A percentile compares a stretch with the other conserved stretches of the same genome.
phyloP scores from a whole-genome alignment of 2,797 vertebrate genomes.

The Poecilia gillii region DNA sequence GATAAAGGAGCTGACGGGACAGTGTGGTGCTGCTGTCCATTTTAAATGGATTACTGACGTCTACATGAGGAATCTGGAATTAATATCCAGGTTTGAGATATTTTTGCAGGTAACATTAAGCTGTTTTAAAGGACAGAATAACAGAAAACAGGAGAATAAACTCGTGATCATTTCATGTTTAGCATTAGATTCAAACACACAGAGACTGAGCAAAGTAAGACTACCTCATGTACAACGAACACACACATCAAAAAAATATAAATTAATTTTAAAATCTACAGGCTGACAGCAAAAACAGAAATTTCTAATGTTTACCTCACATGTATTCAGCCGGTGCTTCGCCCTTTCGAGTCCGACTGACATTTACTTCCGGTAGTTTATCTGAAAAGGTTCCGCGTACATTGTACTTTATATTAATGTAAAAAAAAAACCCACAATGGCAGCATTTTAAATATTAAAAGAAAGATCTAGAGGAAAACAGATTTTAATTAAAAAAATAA shows the following conservation, averaged over 20 bases:
- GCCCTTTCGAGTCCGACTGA: conserved; percentile 26
- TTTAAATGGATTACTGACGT: too few relatives aligned
- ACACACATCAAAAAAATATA: too few relatives aligned
- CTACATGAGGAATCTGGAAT: not conserved
- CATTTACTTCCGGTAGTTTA: not conserved
- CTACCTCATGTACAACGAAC: not conserved
- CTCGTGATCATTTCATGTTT: not conserved
- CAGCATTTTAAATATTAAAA: too few relatives aligned
- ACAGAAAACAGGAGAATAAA: not conserved
- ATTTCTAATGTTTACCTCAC: conserved; percentile 64
- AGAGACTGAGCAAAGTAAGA: not conserved
- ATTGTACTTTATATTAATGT: not conserved
- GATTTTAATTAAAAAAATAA: too few relatives aligned
- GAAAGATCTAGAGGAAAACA: too few relatives aligned
- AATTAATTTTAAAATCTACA: fast-evolving
- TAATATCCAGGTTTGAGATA: not conserved
- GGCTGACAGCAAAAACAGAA: conserved; percentile 1
- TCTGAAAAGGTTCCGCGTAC: not conserved
- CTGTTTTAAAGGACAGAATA: not conserved
- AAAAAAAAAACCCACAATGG: not conserved
- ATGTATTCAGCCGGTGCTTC: conserved; percentile 61
- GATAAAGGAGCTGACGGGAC: too few relatives aligned
- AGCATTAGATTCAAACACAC: not conserved
- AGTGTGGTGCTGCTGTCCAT: too few relatives aligned
- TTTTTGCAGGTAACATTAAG: not conserved